Percentiles rank a stretch among this genome's conserved stretches.
Conservation (phyloP, 2,888 invertebrate genomes). For the Stenolophus ochropezus region DNA sequence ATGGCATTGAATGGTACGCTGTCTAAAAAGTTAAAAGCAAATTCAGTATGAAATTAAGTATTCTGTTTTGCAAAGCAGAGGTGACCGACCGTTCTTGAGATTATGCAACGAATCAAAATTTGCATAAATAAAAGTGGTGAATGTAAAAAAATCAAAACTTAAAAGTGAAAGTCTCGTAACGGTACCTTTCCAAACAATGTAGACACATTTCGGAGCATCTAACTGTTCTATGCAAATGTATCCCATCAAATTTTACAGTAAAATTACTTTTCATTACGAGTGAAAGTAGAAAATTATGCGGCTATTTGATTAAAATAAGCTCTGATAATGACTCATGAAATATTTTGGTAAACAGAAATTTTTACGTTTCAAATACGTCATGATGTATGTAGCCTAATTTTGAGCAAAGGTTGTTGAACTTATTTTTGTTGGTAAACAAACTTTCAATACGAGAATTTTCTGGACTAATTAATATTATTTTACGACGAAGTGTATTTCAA, state of each 20-base stretch:
- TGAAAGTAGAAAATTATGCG: slow-evolving; percentile 30
- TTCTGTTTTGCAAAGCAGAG: slow-evolving; percentile 4
- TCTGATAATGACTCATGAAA: not conserved
- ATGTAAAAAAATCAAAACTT: slow-evolving; percentile 33
- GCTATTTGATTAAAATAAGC: slow-evolving; percentile 3
- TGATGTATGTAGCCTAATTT: slow-evolving; percentile 32
- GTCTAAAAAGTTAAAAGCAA: not conserved
- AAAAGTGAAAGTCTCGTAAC: slow-evolving; percentile 32
- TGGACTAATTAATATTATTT: slow-evolving; percentile 21
- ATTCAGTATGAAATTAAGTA: not conserved
- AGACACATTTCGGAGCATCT: slow-evolving; percentile 18
- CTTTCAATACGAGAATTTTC: slow-evolving; percentile 28
- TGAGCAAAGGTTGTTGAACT: slow-evolving; percentile 30
- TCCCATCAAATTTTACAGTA: slow-evolving; percentile 30
- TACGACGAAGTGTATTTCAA: not conserved
- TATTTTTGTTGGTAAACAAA: slow-evolving; percentile 37
- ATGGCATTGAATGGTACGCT: not conserved
- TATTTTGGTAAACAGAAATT: not conserved
- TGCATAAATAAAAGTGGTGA: slow-evolving; percentile 39
- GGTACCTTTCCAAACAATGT: slow-evolving; percentile 23
- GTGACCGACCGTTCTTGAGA: slow-evolving; percentile 29
- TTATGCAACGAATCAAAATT: slow-evolving; percentile 34
- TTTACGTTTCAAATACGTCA: not conserved
- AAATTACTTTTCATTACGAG: slow-evolving; percentile 30
- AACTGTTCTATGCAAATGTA: slow-evolving; percentile 21